Percentiles rank a stretch among this genome's conserved stretches.
phyloP scores from a whole-genome alignment of 2,888 invertebrate genomes.

The Phrixothrix hirtus region DNA sequence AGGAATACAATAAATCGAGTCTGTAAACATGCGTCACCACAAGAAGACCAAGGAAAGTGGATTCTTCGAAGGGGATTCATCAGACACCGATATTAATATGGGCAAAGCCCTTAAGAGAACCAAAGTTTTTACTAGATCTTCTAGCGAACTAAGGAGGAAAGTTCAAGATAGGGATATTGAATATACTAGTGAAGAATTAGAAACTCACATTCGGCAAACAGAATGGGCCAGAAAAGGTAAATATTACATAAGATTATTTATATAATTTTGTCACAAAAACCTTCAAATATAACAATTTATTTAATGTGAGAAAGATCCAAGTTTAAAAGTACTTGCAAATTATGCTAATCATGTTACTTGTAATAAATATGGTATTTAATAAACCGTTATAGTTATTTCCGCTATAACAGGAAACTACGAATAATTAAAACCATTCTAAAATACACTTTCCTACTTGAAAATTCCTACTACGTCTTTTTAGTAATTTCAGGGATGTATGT shows the following conservation, averaged over 20 bases:
- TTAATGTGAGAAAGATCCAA: not conserved
- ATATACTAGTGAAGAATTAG: constrained; percentile 50
- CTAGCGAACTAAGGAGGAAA: constrained; percentile 43
- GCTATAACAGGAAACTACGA: not conserved
- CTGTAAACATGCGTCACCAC: constrained; percentile 53
- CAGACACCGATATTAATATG: constrained; percentile 62
- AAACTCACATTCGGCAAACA: constrained; percentile 45
- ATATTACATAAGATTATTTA: not conserved
- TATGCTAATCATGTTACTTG: not conserved
- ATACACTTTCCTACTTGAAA: not conserved
- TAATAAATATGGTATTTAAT: not conserved
- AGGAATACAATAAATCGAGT: not conserved
- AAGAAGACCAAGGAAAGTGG: constrained; percentile 73
- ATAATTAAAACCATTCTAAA: too few relatives aligned
- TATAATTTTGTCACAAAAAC: not conserved
- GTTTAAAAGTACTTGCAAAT: not conserved
- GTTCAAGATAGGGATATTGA: constrained; percentile 40
- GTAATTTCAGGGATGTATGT: too few relatives aligned
- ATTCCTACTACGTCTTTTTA: not conserved
- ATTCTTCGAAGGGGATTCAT: constrained; percentile 77
- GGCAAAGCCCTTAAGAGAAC: constrained; percentile 55
- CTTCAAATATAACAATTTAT: not conserved
- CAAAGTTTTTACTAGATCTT: constrained; percentile 49
- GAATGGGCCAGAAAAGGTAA: constrained; percentile 37
- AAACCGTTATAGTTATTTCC: constrained; percentile 2